Percentiles rank a stretch among this genome's conserved stretches.
These are phyloP conservation scores for Eulacestoma nigropectus DNA, from an alignment of 2,113 vertebrate genomes.

Conservation along the genomic window DNA sequence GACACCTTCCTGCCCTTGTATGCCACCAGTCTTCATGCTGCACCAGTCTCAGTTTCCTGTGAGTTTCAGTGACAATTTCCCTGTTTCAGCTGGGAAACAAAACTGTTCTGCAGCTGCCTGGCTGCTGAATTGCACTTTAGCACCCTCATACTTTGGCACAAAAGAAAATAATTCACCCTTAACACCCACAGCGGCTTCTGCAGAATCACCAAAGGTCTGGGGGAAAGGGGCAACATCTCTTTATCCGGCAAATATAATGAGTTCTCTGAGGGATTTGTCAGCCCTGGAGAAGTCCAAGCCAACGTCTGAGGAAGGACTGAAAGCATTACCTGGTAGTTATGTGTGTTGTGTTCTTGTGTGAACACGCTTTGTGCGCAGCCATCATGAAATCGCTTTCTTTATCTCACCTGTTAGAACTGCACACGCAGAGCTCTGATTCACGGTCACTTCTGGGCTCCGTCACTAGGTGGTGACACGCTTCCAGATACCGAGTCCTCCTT, in stretches of 20 bases:
- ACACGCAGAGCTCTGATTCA: not conserved
- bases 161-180: not conserved
- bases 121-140: not conserved
- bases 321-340: not conserved
- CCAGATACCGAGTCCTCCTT: not conserved
- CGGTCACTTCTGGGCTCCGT: not conserved
- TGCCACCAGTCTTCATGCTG: not conserved
- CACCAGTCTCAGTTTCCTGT: not conserved
- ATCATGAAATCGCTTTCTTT: not conserved
- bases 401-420: not conserved
- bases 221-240: not conserved
- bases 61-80: rapidly evolving
- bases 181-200: not conserved
- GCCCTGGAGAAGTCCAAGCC: not conserved
- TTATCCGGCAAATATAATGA: not conserved
- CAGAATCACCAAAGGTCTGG: not conserved
- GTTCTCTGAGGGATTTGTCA: not conserved
- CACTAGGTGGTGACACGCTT: conserved; percentile 51
- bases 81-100: not conserved
- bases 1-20: not conserved
- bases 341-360: not conserved
- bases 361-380: not conserved
- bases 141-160: not conserved
- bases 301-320: not conserved
- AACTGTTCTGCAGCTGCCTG: not conserved